Evolutionary conservation across 2,888 invertebrate genomes (phyloP).

Genomic region (Dynastes tityus): DNA sequence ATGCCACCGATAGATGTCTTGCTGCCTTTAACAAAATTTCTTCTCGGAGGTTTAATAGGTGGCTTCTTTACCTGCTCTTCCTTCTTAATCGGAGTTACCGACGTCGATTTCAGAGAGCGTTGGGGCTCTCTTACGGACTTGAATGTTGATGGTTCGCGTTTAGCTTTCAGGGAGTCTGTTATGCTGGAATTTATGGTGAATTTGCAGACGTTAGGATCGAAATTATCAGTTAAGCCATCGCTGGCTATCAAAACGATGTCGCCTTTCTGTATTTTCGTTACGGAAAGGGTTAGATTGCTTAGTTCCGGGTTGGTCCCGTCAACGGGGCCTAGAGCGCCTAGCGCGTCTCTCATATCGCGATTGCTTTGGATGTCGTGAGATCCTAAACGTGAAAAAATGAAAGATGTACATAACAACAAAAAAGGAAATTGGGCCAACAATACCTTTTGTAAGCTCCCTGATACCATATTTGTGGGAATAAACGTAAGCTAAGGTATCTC

Average conservation of each 20-base stretch:
- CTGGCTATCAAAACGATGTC: conserved; percentile 91
- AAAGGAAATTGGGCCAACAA: neutral
- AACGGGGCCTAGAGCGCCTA: conserved; percentile 91
- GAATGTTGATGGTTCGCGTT: conserved; percentile 59
- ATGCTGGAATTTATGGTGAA: conserved; percentile 76
- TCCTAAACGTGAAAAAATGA: conserved; percentile 69
- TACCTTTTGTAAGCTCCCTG: conserved; percentile 84
- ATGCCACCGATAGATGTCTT: neutral
- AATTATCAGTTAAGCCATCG: conserved; percentile 93
- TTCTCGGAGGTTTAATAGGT: conserved; percentile 56
- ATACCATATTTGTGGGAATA: conserved; percentile 85
- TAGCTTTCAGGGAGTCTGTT: conserved; percentile 68
- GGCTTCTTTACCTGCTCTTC: conserved; percentile 25
- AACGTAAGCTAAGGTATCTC: conserved; percentile 91
- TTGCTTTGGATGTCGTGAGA: conserved; percentile 88
- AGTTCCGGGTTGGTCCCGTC: conserved; percentile 89
- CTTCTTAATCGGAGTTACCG: conserved; percentile 8
- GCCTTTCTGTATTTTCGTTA: conserved; percentile 84
- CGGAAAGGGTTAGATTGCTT: conserved; percentile 88
- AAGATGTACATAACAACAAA: neutral
- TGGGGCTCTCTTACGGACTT: conserved; percentile 9
- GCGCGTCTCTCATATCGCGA: conserved; percentile 90
- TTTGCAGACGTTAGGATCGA: conserved; percentile 93
- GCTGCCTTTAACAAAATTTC: conserved; percentile 50
- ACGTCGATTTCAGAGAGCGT: conserved; percentile 3